Base-by-base conservation (phyloP, 1,140 invertebrate species). In the Diorhabda sublineata region DNA sequence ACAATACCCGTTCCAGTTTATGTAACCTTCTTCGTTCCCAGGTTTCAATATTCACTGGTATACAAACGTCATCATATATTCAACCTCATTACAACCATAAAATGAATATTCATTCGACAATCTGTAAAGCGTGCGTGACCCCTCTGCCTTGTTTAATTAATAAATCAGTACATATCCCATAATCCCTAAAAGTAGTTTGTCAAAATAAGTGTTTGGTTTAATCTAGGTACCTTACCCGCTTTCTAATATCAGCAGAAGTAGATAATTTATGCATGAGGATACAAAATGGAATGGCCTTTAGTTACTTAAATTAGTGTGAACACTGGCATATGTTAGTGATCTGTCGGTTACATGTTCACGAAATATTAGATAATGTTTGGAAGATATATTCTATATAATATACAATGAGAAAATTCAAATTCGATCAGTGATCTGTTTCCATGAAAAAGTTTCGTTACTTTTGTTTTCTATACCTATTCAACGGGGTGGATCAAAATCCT, bases 21-120 rank as follows among this genome's bases (percentile, higher is more conserved):
- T 26, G 26, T 26, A 26, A 26, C 26, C 26, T 26, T 26, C 26
- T 26, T 26, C 26, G 26, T 26, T 26, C 26, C 26, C 26, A 26
- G 26, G 6, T 52, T 52, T 52, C 47, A n/a, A n/a, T 52, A 8
- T 52, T 8, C 47, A 52, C 47, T 52, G 47, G 47, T 52, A 52
- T n/a, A 52, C n/a, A 52, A 52, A 52, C 47, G 47, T 52, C 47
- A 52, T 52, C 47, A 52, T 52, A 52, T 52, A 52, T 52, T 52
- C 47, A 52, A 52, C 47, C 47, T 52, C 47, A 52, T 52, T 52
- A 52, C 47, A 52, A 6, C 47, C 47, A 52, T 52, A 52, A 52
- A 52, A 52, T 52, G 47, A 52, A 52, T 52, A 52, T 52, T 52
- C 47, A 52, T 52, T 52, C 47, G 47, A 52, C 47, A 52, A n/a